phyloP scores from a whole-genome alignment of 2,888 invertebrate species.

The Rutpela maculata region DNA sequence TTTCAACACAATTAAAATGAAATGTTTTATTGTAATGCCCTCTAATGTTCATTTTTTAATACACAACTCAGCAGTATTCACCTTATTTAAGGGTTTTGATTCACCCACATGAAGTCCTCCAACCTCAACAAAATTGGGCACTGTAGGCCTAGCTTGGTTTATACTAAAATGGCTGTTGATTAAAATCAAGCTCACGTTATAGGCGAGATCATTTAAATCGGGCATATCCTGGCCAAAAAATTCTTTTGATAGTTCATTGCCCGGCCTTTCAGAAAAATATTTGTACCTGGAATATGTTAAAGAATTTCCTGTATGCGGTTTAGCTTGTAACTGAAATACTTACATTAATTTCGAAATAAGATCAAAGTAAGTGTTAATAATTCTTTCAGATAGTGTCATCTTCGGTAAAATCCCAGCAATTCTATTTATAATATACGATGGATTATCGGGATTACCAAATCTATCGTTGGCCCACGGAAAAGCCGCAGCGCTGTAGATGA shows the following conservation, averaged over 20 bases:
- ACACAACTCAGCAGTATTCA: slow-evolving; percentile 60
- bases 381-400: slow-evolving; percentile 76
- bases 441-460: slow-evolving; percentile 77
- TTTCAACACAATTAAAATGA: too few relatives aligned
- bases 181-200: slow-evolving; percentile 76
- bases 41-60: too few relatives aligned
- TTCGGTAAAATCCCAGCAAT: slow-evolving; percentile 48
- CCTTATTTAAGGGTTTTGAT: slow-evolving; percentile 74
- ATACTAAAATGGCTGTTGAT: slow-evolving; percentile 78
- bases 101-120: slow-evolving; percentile 74
- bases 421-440: slow-evolving; percentile 73
- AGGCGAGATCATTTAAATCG: slow-evolving; percentile 73
- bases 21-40: too few relatives aligned
- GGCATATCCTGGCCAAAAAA: slow-evolving; percentile 75
- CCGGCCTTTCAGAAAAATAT: background rate
- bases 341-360: slow-evolving; percentile 15
- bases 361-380: slow-evolving; percentile 72
- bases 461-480: slow-evolving; percentile 78
- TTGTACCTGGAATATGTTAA: background rate
- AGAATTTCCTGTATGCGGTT: background rate
- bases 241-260: slow-evolving; percentile 68
- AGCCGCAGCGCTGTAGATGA: slow-evolving; percentile 75
- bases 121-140: slow-evolving; percentile 77
- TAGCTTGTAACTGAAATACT: background rate
- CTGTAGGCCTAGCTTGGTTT: slow-evolving; percentile 76